phyloP scores from a whole-genome alignment of 2,888 invertebrate genomes.

The Drosophila suboccidentalis region DNA sequence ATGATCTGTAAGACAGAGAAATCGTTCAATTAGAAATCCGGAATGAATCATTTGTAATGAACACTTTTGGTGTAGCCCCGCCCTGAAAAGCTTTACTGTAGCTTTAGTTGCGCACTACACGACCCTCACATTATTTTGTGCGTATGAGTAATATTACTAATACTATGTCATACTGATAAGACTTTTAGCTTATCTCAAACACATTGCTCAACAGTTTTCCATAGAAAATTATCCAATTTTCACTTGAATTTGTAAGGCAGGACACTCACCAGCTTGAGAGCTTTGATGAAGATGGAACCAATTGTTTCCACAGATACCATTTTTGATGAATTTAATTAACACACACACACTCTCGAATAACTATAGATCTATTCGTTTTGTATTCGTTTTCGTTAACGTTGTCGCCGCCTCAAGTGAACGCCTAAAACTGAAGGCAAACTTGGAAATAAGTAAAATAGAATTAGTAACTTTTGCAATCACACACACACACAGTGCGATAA shows the following conservation, averaged over 20 bases:
- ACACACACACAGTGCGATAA: slow-evolving; percentile 49
- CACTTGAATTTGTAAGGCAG: neutral
- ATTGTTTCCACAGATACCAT: slow-evolving; percentile 94
- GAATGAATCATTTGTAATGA: slow-evolving; percentile 39
- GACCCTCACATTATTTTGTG: slow-evolving; percentile 34
- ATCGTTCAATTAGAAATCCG: neutral
- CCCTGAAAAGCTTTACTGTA: slow-evolving; percentile 43
- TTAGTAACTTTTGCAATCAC: slow-evolving; percentile 78
- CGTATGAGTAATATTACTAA: slow-evolving; percentile 68
- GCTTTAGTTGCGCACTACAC: slow-evolving; percentile 16
- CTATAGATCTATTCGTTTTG: slow-evolving; percentile 1
- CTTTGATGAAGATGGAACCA: slow-evolving; percentile 92
- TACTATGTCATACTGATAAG: slow-evolving; percentile 54
- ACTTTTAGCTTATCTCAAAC: slow-evolving; percentile 23
- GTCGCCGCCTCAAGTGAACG: slow-evolving; percentile 74
- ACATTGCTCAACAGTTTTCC: slow-evolving; percentile 50
- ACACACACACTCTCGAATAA: neutral
- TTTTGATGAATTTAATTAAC: slow-evolving; percentile 83
- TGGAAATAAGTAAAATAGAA: slow-evolving; percentile 39
- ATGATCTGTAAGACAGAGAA: slow-evolving; percentile 87
- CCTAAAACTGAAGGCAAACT: slow-evolving; percentile 42
- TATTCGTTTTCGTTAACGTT: slow-evolving; percentile 65
- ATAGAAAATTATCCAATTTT: neutral
- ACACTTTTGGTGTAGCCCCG: slow-evolving; percentile 28
- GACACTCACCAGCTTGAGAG: slow-evolving; percentile 90